These are phyloP conservation scores for Amphimallon solstitiale DNA, from an alignment of 2,888 invertebrate species.

Conservation along the genomic window DNA sequence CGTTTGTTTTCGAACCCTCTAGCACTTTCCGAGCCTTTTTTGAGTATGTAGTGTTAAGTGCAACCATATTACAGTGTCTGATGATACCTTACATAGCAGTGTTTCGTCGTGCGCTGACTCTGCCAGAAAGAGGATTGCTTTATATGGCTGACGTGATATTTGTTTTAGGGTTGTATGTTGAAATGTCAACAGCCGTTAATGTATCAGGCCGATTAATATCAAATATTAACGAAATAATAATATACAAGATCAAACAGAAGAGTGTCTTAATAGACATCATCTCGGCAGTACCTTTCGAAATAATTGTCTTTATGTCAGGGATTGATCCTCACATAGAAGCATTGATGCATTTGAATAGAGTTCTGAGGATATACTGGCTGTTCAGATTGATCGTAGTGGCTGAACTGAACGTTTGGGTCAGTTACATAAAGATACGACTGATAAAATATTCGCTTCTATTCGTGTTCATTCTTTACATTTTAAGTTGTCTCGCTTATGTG, in stretches of 20 bases:
- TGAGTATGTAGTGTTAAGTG: constrained; percentile 37
- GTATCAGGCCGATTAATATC: constrained; percentile 39
- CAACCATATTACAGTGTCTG: constrained; percentile 34
- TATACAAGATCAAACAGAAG: constrained; percentile 39
- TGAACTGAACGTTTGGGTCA: constrained; percentile 37
- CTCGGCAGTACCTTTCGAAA: constrained; percentile 39
- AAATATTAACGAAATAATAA: constrained; percentile 35
- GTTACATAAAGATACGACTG: constrained; percentile 35
- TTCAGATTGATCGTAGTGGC: constrained; percentile 26
- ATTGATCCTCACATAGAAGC: constrained; percentile 12
- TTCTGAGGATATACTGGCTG: constrained; percentile 38
- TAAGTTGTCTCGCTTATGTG: constrained; percentile 38
- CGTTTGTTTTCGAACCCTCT: constrained; percentile 65
- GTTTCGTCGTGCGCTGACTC: constrained; percentile 33
- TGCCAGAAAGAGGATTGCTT: constrained; percentile 24
- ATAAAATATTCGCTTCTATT: constrained; percentile 37
- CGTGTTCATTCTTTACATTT: constrained; percentile 32
- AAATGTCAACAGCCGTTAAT: constrained; percentile 44
- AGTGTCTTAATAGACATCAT: constrained; percentile 39
- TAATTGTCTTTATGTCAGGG: not conserved
- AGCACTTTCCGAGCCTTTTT: constrained; percentile 60
- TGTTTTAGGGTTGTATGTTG: constrained; percentile 42
- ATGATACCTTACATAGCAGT: constrained; percentile 43
- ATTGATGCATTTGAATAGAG: constrained; percentile 33
- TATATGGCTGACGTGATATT: constrained; percentile 42